Base-by-base conservation (phyloP, 2,888 invertebrate genomes). In the Drosophila limbata region DNA sequence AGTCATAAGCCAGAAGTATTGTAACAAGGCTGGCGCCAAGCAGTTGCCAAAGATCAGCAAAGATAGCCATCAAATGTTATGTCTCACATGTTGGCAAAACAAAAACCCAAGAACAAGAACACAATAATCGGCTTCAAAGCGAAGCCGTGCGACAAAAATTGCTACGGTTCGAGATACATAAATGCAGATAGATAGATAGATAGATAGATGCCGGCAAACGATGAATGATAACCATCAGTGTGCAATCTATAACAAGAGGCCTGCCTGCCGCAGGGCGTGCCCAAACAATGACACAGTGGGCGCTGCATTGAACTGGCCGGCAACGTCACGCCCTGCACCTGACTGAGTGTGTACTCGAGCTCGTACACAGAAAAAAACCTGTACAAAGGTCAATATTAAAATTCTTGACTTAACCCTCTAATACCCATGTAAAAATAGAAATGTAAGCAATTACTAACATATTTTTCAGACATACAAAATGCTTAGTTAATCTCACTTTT, bases 271-370 rank as follows among this genome's bases (percentile, higher is more conserved):
- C 66, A 69, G 53, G 89, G 85, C 89, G 90, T 90, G 72, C 72
- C 81, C 87, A 90, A 86, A 90, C 89, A 86, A 90, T 86, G 86
- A 74, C 86, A 86, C 86, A 86, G 90, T 86, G 88, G 89, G 90
- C 77, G 73, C 87, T 83, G 62, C 84, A 81, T 77, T 86, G 74
- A 81, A 81, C 70, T 67, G 66, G 25, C 60, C 51, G 48, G 60
- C 28, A 51, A 15, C 13, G 33, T n/a, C 40, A 42, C 21, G 42
- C 35, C 17, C 47, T n/a, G 33, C 15, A 8, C 62, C 13, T 35
- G 35, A 35, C 35, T 3, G 1, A 25, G 35, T 35, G 35, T 35
- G 13, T 35, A 13, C 35, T 35, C 35, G 13, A 28, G 2, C 2
- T 28, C 8, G 28, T 5, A 28, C 28, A 28, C 28, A 28, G 8